A percentile compares a stretch with the other conserved stretches of the same genome.
These are phyloP conservation scores for Aphelenchoides fujianensis DNA, from an alignment of 1,140 invertebrate species.

Conservation along the genomic window DNA sequence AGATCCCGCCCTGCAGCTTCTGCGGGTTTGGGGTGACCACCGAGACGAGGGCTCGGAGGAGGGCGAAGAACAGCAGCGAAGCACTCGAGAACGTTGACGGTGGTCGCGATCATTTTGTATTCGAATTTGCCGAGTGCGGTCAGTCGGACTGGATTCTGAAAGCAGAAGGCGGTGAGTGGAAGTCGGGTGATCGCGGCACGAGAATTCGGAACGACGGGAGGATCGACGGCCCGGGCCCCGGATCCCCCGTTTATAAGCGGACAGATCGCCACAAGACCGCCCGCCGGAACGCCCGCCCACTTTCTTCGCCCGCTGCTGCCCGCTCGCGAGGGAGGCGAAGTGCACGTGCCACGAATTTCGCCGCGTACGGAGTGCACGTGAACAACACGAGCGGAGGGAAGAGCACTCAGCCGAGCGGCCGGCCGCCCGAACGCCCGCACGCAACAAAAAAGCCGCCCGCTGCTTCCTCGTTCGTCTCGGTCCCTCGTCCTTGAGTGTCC, in stretches of 20 bases:
- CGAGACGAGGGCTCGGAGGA: conserved; percentile 26
- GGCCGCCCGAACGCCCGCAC: background rate
- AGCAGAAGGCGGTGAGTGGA: background rate
- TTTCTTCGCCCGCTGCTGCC: conserved; percentile 5
- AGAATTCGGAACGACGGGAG: background rate
- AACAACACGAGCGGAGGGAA: conserved; percentile 6
- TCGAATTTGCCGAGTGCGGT: conserved; percentile 22
- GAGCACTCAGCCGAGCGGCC: too few relatives aligned
- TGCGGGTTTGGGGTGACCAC: conserved; percentile 31
- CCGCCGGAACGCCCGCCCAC: background rate
- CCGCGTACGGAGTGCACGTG: background rate
- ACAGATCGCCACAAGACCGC: background rate
- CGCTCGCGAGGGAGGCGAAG: background rate
- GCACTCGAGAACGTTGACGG: conserved; percentile 26
- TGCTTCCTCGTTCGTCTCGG: conserved; percentile 1
- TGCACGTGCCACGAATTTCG: background rate
- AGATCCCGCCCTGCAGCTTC: conserved; percentile 31
- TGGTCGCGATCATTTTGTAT: conserved; percentile 35
- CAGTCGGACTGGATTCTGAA: conserved; percentile 1
- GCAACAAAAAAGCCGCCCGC: background rate
- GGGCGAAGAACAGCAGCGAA: conserved; percentile 26
- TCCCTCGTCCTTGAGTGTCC: conserved; percentile 11
- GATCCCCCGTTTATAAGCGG: background rate
- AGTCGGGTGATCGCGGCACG: background rate
- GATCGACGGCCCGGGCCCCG: background rate